These are phyloP conservation scores for Serinus canaria DNA, from an alignment of 2,113 vertebrate genomes.

Conservation along the genomic window DNA sequence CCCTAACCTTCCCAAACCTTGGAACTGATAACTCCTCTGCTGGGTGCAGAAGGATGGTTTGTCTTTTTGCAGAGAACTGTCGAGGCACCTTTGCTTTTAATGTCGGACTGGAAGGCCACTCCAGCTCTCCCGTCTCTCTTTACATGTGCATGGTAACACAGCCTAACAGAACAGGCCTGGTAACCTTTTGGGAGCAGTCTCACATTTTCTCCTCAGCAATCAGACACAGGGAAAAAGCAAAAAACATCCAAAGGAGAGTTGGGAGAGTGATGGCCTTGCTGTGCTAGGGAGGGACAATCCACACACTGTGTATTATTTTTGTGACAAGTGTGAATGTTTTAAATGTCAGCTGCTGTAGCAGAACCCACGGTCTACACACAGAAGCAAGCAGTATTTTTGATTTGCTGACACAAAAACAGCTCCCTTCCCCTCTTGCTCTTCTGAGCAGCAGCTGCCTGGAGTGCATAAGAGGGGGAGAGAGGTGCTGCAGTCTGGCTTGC, in stretches of 20 bases:
- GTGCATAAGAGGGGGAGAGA: neutral
- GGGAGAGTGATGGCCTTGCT: neutral
- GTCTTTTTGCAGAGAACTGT: neutral
- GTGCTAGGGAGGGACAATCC: neutral
- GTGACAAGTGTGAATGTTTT: neutral
- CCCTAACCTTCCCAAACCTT: neutral
- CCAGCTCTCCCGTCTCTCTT: neutral
- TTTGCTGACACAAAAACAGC: neutral
- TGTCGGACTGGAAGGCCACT: neutral
- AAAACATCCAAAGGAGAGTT: neutral
- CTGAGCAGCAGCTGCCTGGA: neutral
- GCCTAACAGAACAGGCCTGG: neutral
- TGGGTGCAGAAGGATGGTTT: neutral
- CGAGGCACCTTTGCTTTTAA: neutral
- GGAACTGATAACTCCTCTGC: neutral
- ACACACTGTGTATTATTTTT: neutral
- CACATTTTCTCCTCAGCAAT: neutral
- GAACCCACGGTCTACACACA: neutral
- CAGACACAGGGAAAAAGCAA: neutral
- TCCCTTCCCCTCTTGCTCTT: neutral
- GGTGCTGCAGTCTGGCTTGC: neutral
- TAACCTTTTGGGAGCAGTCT: neutral
- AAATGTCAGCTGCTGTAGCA: neutral
- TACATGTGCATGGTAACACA: no score
- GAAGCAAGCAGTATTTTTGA: neutral